A percentile compares a stretch with the other conserved stretches of the same genome.
phyloP scores from a whole-genome alignment of 2,113 vertebrate genomes.

The Sisor rabdophorus region DNA sequence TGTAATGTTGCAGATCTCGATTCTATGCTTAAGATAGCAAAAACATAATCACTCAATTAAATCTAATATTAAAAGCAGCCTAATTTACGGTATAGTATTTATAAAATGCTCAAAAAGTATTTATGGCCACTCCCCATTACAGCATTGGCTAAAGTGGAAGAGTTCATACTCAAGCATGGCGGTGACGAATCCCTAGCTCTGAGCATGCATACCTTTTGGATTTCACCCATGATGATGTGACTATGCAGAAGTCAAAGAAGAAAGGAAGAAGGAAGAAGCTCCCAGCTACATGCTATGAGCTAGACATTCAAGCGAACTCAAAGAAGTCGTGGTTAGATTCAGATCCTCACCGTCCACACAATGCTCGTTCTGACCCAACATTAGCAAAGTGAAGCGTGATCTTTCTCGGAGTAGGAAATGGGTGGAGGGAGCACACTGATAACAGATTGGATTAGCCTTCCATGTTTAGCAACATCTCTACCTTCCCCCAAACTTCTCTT shows the following conservation, averaged over 20 bases:
- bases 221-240: slow-evolving; percentile 76
- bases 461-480: slow-evolving; percentile 75
- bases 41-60: too few relatives aligned
- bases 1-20: background rate
- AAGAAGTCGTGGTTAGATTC: slow-evolving; percentile 24
- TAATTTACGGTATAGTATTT: background rate
- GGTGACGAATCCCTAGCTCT: background rate
- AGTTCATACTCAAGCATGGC: background rate
- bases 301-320: slow-evolving; percentile 46
- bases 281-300: slow-evolving; percentile 65
- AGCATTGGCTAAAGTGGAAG: background rate
- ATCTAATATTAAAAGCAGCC: background rate
- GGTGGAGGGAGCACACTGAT: slow-evolving; percentile 52
- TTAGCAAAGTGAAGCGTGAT: slow-evolving; percentile 25
- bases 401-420: slow-evolving; percentile 35
- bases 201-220: slow-evolving; percentile 73
- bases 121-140: background rate
- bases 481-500: slow-evolving; percentile 47
- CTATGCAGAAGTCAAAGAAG: slow-evolving; percentile 8
- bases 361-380: background rate
- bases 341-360: slow-evolving; percentile 31
- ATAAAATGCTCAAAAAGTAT: background rate
- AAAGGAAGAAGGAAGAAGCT: slow-evolving; percentile 50
- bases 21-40: background rate
- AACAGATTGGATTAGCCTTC: slow-evolving; percentile 72